Evolutionary conservation across 2,888 invertebrate genomes (phyloP).

Genomic region (Saturnia pavonia): DNA sequence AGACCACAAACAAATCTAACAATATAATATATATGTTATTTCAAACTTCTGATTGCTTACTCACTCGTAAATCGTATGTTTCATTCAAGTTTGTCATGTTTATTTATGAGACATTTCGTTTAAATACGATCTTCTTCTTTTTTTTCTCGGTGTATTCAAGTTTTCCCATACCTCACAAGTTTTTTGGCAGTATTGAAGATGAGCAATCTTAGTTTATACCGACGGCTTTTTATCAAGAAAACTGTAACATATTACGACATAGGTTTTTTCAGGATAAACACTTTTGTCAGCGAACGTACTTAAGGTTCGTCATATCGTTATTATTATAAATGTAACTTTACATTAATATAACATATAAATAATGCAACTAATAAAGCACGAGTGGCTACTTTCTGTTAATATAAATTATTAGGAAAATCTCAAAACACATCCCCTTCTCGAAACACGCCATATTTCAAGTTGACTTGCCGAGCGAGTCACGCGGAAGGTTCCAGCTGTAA

Average conservation of each 20-base stretch:
- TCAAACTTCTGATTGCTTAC: slow-evolving; percentile 32
- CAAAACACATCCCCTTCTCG: too few species aligned
- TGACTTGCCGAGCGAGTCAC: slow-evolving; percentile 34
- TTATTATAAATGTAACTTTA: too few species aligned
- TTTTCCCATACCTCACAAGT: neutral
- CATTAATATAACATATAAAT: too few species aligned
- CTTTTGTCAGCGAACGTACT: too few species aligned
- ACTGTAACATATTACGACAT: neutral
- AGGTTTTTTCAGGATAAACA: too few species aligned
- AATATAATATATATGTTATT: slow-evolving; percentile 19
- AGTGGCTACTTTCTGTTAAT: too few species aligned
- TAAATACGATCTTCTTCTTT: slow-evolving; percentile 53
- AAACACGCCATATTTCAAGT: too few species aligned
- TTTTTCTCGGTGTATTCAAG: slow-evolving; percentile 39
- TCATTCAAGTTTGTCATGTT: slow-evolving; percentile 40
- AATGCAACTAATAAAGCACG: too few species aligned
- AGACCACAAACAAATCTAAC: slow-evolving; percentile 18
- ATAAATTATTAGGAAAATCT: too few species aligned
- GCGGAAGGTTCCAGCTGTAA: slow-evolving; percentile 43
- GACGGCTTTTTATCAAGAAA: neutral
- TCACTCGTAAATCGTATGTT: slow-evolving; percentile 36
- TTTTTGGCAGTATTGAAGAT: slow-evolving; percentile 9
- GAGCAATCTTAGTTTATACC: slow-evolving; percentile 6
- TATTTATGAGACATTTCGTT: slow-evolving; percentile 67
- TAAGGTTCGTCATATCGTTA: too few species aligned